These are phyloP conservation scores for Fopius arisanus DNA, from an alignment of 1,140 invertebrate genomes.

Conservation along the genomic window DNA sequence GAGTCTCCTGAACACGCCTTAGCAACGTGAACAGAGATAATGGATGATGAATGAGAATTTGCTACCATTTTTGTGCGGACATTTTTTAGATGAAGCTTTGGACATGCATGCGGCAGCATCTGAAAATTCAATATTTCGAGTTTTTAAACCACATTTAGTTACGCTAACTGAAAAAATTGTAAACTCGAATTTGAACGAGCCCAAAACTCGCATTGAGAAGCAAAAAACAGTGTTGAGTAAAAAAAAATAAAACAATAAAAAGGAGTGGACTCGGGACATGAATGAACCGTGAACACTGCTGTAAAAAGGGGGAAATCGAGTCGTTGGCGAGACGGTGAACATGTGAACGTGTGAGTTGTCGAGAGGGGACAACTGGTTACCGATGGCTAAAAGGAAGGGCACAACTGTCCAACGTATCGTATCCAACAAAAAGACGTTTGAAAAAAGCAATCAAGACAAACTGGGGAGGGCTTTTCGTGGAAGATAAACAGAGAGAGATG, in stretches of 20 bases:
- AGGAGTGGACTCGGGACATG: conserved; percentile 29
- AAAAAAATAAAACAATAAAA: conserved; percentile 16
- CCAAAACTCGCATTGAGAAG: background rate
- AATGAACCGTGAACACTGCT: conserved; percentile 30
- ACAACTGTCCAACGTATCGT: background rate
- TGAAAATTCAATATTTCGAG: no score
- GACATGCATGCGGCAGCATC: no score
- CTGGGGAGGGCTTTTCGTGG: background rate
- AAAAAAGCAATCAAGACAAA: background rate
- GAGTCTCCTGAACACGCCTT: no score
- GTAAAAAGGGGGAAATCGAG: conserved; percentile 7
- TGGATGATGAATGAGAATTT: no score
- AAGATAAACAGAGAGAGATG: background rate
- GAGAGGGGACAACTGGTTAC: background rate
- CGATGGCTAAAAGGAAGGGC: background rate
- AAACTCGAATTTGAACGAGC: background rate
- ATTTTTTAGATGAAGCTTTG: no score
- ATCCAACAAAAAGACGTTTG: background rate
- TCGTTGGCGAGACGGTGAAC: background rate
- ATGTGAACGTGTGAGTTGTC: background rate
- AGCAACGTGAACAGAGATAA: no score
- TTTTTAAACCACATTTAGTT: background rate
- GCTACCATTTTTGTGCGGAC: no score
- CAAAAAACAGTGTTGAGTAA: background rate
- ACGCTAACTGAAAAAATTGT: background rate